Base-by-base conservation (phyloP, 2,888 invertebrate species). In the Stenotaenia linearis region DNA sequence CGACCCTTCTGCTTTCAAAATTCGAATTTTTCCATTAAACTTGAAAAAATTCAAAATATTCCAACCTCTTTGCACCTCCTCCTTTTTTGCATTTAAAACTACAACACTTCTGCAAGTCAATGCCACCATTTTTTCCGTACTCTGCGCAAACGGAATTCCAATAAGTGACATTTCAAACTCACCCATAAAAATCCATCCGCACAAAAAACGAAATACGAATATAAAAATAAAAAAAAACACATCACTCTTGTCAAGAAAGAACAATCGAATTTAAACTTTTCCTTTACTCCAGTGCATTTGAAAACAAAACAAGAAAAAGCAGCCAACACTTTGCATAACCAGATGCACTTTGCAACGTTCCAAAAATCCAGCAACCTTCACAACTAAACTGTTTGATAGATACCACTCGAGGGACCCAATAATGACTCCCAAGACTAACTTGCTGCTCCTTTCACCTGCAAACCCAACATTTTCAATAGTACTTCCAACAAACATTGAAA, bases 381-480 rank as follows among this genome's bases (percentile, higher is more conserved):
- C 69, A 69, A 28, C 9, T 10, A 69, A 69, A 69, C 69, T 69
- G n/a, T 69, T 69, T 69, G 69, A 69, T 69, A 28, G 25, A 69
- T 28, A 28, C 28, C 4, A 28, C 69, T 69, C 69, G 0, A 69
- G 69, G 10, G 69, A 69, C 69, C 69, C 9, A 69, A 69, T 69
- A 69, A 69, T 69, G 69, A 69, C 69, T 69, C 69, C 69, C 69
- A 28, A 25, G 69, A 28, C 69, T 4, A 12, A 69, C 69, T 69
- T n/a, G 56, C 25, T 69, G 50, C 32, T 5, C 23, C 25, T 69
- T 69, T 69, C 69, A 69, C 69, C 69, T 69, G 69, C 69, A 69
- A 69, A 69, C 25, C 69, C 28, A 69, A 28, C 69, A 69, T 69
- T 69, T 69, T 69, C 69, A 23, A 69, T 69, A 28, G 69, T 23